Evolutionary conservation across 1,140 invertebrate species (phyloP), one percentile per base, ranked within the genome.

Genomic region (Carposina sasakii): DNA sequence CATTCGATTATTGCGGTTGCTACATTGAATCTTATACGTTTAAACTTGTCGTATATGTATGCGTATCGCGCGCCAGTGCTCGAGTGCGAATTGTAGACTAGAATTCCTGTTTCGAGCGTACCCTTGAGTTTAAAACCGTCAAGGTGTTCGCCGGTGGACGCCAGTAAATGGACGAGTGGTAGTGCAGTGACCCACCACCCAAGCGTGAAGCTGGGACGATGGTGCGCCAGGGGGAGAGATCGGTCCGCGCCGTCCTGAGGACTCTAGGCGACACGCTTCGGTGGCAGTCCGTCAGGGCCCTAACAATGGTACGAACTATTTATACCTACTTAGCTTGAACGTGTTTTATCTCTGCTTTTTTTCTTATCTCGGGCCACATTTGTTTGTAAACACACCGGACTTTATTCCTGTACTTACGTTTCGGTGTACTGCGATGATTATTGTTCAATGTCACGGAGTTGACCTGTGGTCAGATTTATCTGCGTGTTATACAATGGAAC

Each of bases 1-100:
- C 78, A 55, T 63, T 58, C 73, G 78, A 67, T 81, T 73, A 82
- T 82, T 71, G 65, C 75, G 78, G 78, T 76, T 75, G 72, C 60
- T 62, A 63, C 63, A 66, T 19, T 47, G 15, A 21, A 47, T 31
- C 44, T 24, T 28, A n/a, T 22, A 13, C 37, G 44, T 47, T 33
- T 31, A 43, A 9, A 17, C 16, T 33, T 47, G 42, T 12, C 28
- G 26, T n/a, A n/a, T n/a, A n/a, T n/a, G n/a, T n/a, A n/a, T n/a
- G n/a, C n/a, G n/a, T n/a, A n/a, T n/a, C n/a, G n/a, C n/a, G n/a
- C n/a, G n/a, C n/a, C n/a, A n/a, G n/a, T n/a, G n/a, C n/a, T n/a
- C n/a, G n/a, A n/a, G n/a, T n/a, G n/a, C n/a, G n/a, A n/a, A n/a
- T n/a, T n/a, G n/a, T n/a, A n/a, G n/a, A n/a, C n/a, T n/a, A n/a